Evolutionary conservation across 1,140 invertebrate genomes (phyloP).

Genomic region (Pseudobourletiella spinata): DNA sequence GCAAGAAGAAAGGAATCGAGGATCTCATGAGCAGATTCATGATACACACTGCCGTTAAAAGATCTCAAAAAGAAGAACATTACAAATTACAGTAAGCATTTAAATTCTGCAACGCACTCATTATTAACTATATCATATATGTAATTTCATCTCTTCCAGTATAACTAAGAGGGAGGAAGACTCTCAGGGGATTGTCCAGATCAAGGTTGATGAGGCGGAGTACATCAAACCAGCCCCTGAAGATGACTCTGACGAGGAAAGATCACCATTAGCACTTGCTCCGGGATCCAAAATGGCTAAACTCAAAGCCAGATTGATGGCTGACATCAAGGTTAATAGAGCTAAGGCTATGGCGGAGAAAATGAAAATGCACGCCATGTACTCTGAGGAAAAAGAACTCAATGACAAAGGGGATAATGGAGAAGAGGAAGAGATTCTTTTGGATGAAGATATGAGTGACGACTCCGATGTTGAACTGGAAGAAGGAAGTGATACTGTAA

Average conservation of each 20-base stretch:
- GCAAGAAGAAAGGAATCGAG: slow-evolving; percentile 12
- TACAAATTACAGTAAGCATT: slow-evolving; percentile 24
- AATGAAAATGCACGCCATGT: slow-evolving; percentile 42
- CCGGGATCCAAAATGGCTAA: slow-evolving; percentile 53
- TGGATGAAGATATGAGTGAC: slow-evolving; percentile 41
- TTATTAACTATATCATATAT: neutral
- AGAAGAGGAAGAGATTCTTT: slow-evolving; percentile 37
- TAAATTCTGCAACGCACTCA: neutral
- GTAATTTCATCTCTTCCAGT: slow-evolving; percentile 1
- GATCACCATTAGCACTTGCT: slow-evolving; percentile 6
- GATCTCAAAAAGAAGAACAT: slow-evolving; percentile 39
- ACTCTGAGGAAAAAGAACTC: slow-evolving; percentile 39
- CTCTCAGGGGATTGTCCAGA: slow-evolving; percentile 37
- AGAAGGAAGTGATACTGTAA: slow-evolving; percentile 38
- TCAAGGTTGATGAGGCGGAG: slow-evolving; percentile 27
- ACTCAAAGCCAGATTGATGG: slow-evolving; percentile 53
- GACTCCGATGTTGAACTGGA: slow-evolving; percentile 42
- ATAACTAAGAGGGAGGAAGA: slow-evolving; percentile 39
- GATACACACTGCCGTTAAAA: slow-evolving; percentile 48
- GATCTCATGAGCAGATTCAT: slow-evolving; percentile 48
- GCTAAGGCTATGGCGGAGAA: slow-evolving; percentile 55
- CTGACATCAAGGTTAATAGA: slow-evolving; percentile 52
- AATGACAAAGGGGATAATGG: slow-evolving; percentile 42
- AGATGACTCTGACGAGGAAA: slow-evolving; percentile 6
- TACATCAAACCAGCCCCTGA: slow-evolving; percentile 24